A percentile compares a stretch with the other conserved stretches of the same genome.
Conservation (phyloP, 2,797 vertebrate species). For the Cephalopachus bancanus region DNA sequence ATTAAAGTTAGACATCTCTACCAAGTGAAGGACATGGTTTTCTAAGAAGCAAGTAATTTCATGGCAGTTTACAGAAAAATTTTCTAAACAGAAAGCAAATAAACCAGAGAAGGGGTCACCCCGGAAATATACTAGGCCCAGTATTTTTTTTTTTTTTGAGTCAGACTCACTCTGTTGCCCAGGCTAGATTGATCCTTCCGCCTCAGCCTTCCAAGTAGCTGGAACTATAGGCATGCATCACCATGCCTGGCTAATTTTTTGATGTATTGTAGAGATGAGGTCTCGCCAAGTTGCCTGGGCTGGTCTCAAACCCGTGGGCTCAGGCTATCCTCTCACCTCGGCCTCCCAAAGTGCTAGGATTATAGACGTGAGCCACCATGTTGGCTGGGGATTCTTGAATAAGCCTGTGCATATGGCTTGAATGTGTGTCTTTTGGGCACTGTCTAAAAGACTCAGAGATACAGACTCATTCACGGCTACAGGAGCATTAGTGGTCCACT, state of each 20-base stretch:
- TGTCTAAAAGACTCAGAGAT: neutral
- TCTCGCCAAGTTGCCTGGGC: too few relatives aligned
- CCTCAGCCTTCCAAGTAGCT: too few relatives aligned
- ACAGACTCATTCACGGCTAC: neutral
- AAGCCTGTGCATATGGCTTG: neutral
- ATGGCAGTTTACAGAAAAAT: neutral
- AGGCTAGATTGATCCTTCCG: too few relatives aligned
- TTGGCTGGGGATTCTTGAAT: neutral
- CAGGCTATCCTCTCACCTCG: too few relatives aligned
- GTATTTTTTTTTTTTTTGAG: too few relatives aligned
- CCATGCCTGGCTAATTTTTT: too few relatives aligned
- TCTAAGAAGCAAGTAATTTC: neutral
- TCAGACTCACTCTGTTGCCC: too few relatives aligned
- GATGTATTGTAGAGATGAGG: too few relatives aligned
- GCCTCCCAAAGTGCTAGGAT: too few relatives aligned
- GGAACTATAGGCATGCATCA: too few relatives aligned
- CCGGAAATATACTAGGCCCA: neutral
- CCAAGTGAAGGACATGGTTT: conserved; percentile 28
- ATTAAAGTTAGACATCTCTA: neutral
- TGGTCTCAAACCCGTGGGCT: too few relatives aligned
- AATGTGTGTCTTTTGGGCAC: neutral
- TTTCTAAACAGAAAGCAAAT: conserved; percentile 6
- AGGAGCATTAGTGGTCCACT: neutral
- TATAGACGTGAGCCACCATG: neutral
- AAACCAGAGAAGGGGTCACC: conserved; percentile 17